Base-by-base conservation (phyloP, 2,797 vertebrate genomes). In the Eulemur mongoz region DNA sequence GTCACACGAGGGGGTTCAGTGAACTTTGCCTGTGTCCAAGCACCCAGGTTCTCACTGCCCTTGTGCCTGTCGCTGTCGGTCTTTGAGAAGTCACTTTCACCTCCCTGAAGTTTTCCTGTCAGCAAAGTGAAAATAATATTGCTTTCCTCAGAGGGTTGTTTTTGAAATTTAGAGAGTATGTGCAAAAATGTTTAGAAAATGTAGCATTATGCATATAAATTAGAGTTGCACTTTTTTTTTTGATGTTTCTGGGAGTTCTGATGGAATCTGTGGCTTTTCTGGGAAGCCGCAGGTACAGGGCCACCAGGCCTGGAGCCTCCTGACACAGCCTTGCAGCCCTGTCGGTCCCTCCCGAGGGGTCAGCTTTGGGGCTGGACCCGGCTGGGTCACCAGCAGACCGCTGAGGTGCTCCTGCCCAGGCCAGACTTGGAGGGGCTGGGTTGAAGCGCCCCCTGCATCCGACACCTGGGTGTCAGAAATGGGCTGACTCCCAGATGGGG, bases 1-100 rank as follows among this genome's bases (percentile, higher is more conserved):
- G 11, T 17, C 50, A 8, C 45, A 30, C 43, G 32, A 27, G 30
- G 11, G 5, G 0, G 14, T 0, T 5, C 8, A 2, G 1, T 2
- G 82, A 23, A 27, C 2, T 1, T 43, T 14, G 45, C 50, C 61
- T 1, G 0, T 12, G 15, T 6, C 67, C 23, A 7, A 7, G 2
- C 20, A 2, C 32, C 43, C 4, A 2, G 2, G 4, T 22, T 67
- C 40, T 40, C 45, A 1, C 30, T 1, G n/a, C 38, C 35, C 1
- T 12, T 4, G n/a, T 5, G 45, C 14, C 0, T 2, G 38, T 10
- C 2, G 0, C 63, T 5, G 5, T 45, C 35, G 4, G 48, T 30
- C 73, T 18, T 13, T 10, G 59, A 18, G 38, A 40, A n/a, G 86
- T 43, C 25, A 0, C 11, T 18, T 20, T 14, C 1, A 65, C 22